Evolutionary conservation across 2,113 vertebrate species (phyloP), one percentile per base, ranked within the genome.

Genomic region (Tor tambroides): DNA sequence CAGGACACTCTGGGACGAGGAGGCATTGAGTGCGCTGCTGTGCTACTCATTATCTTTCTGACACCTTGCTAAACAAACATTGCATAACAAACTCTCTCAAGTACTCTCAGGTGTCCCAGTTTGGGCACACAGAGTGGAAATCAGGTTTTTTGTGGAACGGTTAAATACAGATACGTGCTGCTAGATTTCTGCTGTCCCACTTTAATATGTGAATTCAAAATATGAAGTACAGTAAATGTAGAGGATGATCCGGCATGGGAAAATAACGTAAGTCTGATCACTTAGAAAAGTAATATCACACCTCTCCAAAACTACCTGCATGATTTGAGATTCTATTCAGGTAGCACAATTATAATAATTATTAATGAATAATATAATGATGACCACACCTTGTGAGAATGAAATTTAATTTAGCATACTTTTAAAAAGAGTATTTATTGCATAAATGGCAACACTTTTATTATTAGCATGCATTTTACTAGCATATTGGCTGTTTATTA

Each of bases 41-140:
- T 85, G 74, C 71, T 41, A 67, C 35, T 85, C 26, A 79, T 67
- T 77, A 67, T 32, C 59, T 67, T 46, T 72, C 61, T 63, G 84
- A 85, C 74, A 85, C 74, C 23, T 63, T 77, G 41, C 38, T 85
- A 46, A 59, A 79, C 65, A 71, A 8, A 51, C 23, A 28, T 86
- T 86, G 28, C 41, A 82, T 83, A 83, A 75, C 30, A 32, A 76
- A 75, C 54, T 77, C 54, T 77, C 69, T 63, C 30, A 30, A 38
- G 32, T 38, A 14, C 51, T 80, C 63, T 21, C 43, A 78, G 14
- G 49, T 84, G 54, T 21, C 51, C 69, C 83, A 75, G 32, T 61
- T 74, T 54, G 51, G 23, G 61, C 12, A 38, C 69, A 28, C n/a
- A 54, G 46, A 26, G 51, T 61, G 51, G 15, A 46, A 41, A 85